Conservation (phyloP, 1,140 invertebrate species). For the Gryon sp. region DNA sequence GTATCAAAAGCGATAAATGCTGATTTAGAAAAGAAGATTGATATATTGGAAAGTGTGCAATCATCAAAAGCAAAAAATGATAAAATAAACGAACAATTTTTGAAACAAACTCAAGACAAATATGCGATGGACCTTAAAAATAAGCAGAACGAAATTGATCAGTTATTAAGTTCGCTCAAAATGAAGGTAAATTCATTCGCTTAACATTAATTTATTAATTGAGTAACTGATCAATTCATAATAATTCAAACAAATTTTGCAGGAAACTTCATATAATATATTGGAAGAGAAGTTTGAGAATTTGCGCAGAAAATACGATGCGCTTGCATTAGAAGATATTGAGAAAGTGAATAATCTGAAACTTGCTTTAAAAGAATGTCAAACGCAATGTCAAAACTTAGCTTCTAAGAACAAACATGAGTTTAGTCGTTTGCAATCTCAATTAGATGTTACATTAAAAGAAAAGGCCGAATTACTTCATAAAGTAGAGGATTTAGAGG, state of each 20-base stretch:
- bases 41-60: slow-evolving; percentile 70
- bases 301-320: slow-evolving; percentile 70
- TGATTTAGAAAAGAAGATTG: slow-evolving; percentile 73
- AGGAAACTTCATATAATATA: slow-evolving; percentile 26
- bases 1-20: slow-evolving; percentile 65
- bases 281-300: slow-evolving; percentile 73
- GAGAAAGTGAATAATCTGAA: slow-evolving; percentile 74
- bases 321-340: slow-evolving; percentile 73
- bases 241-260: not conserved
- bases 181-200: slow-evolving; percentile 70
- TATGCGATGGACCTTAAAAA: slow-evolving; percentile 71
- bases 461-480: slow-evolving; percentile 72
- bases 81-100: slow-evolving; percentile 71
- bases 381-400: slow-evolving; percentile 73
- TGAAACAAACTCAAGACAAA: slow-evolving; percentile 74
- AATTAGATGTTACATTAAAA: slow-evolving; percentile 67
- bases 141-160: slow-evolving; percentile 74
- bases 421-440: slow-evolving; percentile 68
- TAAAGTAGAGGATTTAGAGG: slow-evolving; percentile 71
- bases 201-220: slow-evolving; percentile 6
- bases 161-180: slow-evolving; percentile 68
- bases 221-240: not conserved
- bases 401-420: slow-evolving; percentile 70
- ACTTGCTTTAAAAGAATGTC: slow-evolving; percentile 72
- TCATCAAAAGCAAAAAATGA: slow-evolving; percentile 65